A percentile compares a stretch with the other conserved stretches of the same genome.
Evolutionary conservation across 1,140 invertebrate genomes (phyloP).

Genomic region (Antheraea pernyi): DNA sequence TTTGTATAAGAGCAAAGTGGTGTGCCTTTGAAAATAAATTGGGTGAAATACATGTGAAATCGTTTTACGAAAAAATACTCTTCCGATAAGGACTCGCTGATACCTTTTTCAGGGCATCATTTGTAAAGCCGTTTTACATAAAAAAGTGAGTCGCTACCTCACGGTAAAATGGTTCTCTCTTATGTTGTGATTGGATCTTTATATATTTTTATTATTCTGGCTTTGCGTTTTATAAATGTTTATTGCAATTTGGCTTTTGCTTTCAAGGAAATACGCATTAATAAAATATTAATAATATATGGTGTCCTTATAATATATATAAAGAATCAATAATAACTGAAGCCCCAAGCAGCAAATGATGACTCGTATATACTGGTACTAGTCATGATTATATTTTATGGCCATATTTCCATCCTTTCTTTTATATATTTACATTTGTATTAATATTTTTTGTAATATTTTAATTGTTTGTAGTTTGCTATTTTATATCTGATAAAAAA

Average conservation of each 20-base stretch:
- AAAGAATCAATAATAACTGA: no score
- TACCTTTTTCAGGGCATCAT: background rate
- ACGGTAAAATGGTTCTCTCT: background rate
- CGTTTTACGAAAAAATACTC: constrained; percentile 6
- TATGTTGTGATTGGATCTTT: background rate
- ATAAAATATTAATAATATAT: no score
- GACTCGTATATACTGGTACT: no score
- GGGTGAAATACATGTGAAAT: constrained; percentile 10
- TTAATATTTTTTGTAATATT: no score
- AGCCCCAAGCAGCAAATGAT: no score
- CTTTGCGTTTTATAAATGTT: background rate
- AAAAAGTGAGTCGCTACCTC: background rate
- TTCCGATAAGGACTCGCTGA: background rate
- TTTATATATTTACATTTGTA: no score
- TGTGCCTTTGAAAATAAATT: constrained; percentile 11
- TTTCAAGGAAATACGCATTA: no score
- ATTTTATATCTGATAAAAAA: no score
- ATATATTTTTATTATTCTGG: background rate
- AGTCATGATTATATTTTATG: no score
- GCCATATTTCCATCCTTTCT: no score
- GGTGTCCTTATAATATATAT: no score
- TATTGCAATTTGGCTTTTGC: background rate
- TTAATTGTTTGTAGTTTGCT: no score
- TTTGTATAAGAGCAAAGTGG: background rate
- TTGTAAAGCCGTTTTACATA: background rate